Evolutionary conservation across 2,888 invertebrate genomes (phyloP), one percentile per base, ranked within the genome.

Genomic region (Tipula confusa): DNA sequence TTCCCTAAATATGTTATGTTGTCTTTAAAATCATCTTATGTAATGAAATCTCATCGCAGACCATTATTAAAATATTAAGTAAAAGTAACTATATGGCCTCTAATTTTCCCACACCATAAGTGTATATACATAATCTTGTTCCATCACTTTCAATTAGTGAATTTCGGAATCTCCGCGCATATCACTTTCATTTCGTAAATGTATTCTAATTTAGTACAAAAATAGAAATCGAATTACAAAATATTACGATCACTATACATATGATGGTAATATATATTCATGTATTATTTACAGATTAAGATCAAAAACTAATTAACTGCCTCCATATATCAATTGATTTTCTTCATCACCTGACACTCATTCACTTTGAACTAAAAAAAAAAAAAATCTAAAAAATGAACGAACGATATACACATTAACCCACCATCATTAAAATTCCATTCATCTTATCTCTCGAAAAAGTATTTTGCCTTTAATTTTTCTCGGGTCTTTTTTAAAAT

Each of bases 301-400:
- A 64, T 64, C 64, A 64, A 64, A 64, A 64, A 24, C 64, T 64
- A 64, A 64, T 64, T 64, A 64, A 64, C 64, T 64, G 9, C 24
- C 64, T 64, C 64, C 64, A 64, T 64, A 64, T 64, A 64, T 64
- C 64, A 64, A 64, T 64, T 64, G 64, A 64, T 64, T 64, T 64
- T 64, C 64, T 24, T 64, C 64, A 64, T 64, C 64, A 64, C 64
- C 64, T 64, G 64, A 24, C 64, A 64, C 24, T 64, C 64, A 24
- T 64, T 64, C 64, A 64, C 64, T 64, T 64, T 64, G 64, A 64
- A 24, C 64, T 64, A 7, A 24, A 64, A 64, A 24, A 18, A 64
- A 64, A 64, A 9, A 24, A 18, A n/a, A n/a, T n/a, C n/a, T n/a
- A n/a, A n/a, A n/a, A 48, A 18, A 48, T 9, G 64, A 24, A 7